Percentiles rank a stretch among this genome's conserved stretches.
Evolutionary conservation across 1,140 invertebrate species (phyloP).

Genomic region (Drosophila quadrilineata): DNA sequence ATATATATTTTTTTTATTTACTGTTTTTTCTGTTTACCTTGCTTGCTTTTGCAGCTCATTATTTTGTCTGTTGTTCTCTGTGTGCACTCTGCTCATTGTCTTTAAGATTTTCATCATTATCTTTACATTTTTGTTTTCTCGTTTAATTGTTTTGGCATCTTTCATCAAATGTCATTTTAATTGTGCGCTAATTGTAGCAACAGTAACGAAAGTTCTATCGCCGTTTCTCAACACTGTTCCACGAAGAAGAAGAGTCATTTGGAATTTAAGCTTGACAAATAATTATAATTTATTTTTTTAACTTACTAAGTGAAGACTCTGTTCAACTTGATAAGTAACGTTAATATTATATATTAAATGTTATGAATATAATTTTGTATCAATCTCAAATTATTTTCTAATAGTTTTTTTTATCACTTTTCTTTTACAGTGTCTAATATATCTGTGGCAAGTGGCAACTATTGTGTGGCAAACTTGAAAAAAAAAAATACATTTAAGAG

Average conservation of each 20-base stretch:
- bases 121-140: background rate
- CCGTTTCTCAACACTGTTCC: slow-evolving; percentile 3
- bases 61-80: slow-evolving; percentile 1
- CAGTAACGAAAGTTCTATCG: slow-evolving; percentile 22
- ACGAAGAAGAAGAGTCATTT: too few species aligned
- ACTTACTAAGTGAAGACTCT: too few species aligned
- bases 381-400: too few species aligned
- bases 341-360: too few species aligned
- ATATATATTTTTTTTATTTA: background rate
- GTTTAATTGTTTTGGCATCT: slow-evolving; percentile 27
- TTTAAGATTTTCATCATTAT: slow-evolving; percentile 6
- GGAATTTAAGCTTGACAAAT: too few species aligned
- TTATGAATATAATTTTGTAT: too few species aligned
- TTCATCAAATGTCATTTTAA: slow-evolving; percentile 26
- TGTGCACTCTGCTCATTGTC: background rate
- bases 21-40: slow-evolving; percentile 1
- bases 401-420: slow-evolving; percentile 14
- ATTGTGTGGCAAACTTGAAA: too few species aligned
- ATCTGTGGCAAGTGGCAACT: slow-evolving; percentile 32
- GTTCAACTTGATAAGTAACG: slow-evolving; percentile 48
- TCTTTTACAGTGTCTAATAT: slow-evolving; percentile 56
- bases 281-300: too few species aligned
- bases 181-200: slow-evolving; percentile 32
- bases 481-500: too few species aligned
- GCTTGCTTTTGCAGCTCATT: slow-evolving; percentile 9